These are phyloP conservation scores for Malurus splendens DNA, from an alignment of 2,797 vertebrate species.

Conservation along the genomic window DNA sequence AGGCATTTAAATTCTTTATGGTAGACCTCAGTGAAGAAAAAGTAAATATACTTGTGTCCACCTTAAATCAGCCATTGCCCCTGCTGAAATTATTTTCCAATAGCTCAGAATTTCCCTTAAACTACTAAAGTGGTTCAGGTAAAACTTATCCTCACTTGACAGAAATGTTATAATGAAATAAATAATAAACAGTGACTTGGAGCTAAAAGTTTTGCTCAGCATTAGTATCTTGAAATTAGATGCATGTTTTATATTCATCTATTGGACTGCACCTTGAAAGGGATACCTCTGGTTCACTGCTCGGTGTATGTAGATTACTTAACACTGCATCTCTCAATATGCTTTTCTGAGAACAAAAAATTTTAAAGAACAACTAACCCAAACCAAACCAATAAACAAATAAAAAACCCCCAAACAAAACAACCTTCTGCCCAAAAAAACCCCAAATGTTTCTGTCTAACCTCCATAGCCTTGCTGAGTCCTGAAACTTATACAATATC, in stretches of 20 bases:
- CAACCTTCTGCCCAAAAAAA: accelerated
- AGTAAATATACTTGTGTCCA: background rate
- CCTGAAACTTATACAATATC: background rate
- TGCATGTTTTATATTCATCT: background rate
- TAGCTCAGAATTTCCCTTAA: background rate
- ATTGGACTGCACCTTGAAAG: background rate
- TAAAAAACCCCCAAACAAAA: background rate
- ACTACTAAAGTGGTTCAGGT: background rate
- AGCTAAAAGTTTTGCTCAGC: background rate
- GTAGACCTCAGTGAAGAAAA: background rate
- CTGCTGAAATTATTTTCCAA: background rate
- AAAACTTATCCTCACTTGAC: background rate
- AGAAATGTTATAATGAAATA: background rate
- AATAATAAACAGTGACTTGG: background rate
- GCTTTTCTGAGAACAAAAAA: background rate
- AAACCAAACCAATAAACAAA: background rate
- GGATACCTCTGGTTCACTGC: background rate
- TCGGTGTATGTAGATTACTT: background rate
- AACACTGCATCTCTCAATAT: background rate
- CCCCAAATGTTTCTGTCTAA: background rate
- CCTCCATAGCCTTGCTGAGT: background rate
- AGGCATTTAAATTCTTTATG: background rate
- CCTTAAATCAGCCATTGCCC: background rate
- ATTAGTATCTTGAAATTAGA: background rate
- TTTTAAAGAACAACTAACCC: too few relatives aligned